These are phyloP conservation scores for Trachymyrmex septentrionalis DNA, from an alignment of 1,140 invertebrate species.

Conservation along the genomic window DNA sequence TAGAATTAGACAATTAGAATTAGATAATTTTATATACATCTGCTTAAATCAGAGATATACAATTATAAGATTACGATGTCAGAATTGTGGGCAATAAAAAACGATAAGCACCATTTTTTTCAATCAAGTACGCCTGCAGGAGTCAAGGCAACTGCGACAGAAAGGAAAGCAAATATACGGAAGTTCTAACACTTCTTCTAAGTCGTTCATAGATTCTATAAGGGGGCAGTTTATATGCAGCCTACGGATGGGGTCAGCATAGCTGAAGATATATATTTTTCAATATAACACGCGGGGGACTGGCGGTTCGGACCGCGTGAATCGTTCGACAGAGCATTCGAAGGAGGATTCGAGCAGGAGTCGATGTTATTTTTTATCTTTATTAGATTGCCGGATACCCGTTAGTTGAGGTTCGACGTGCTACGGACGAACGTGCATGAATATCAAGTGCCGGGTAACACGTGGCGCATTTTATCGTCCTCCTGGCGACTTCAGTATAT, in stretches of 20 bases:
- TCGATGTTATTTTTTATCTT: constrained; percentile 86
- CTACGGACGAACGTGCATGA: constrained; percentile 83
- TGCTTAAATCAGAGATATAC: neutral
- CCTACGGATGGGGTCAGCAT: constrained; percentile 81
- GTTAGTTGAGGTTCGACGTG: constrained; percentile 83
- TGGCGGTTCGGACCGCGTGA: constrained; percentile 63
- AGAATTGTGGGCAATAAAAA: neutral
- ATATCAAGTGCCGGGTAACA: constrained; percentile 80
- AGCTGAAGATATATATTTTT: constrained; percentile 83
- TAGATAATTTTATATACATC: too few relatives aligned
- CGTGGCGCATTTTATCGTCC: constrained; percentile 80
- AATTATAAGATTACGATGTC: neutral
- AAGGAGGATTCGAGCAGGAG: constrained; percentile 55
- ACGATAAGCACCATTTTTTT: neutral
- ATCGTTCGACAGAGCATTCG: constrained; percentile 63
- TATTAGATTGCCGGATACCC: constrained; percentile 84
- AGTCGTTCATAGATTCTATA: constrained; percentile 75
- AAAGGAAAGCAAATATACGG: constrained; percentile 37
- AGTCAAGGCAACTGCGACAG: constrained; percentile 51
- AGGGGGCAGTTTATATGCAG: constrained; percentile 85
- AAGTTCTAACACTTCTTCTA: constrained; percentile 67
- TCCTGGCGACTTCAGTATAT: constrained; percentile 57
- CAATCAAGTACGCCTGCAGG: neutral
- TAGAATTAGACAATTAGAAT: too few relatives aligned
- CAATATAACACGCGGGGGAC: constrained; percentile 80